Percentiles rank a stretch among this genome's conserved stretches.
These are phyloP conservation scores for Poeciliopsis infans DNA, from an alignment of 2,797 vertebrate genomes.

Conservation along the genomic window DNA sequence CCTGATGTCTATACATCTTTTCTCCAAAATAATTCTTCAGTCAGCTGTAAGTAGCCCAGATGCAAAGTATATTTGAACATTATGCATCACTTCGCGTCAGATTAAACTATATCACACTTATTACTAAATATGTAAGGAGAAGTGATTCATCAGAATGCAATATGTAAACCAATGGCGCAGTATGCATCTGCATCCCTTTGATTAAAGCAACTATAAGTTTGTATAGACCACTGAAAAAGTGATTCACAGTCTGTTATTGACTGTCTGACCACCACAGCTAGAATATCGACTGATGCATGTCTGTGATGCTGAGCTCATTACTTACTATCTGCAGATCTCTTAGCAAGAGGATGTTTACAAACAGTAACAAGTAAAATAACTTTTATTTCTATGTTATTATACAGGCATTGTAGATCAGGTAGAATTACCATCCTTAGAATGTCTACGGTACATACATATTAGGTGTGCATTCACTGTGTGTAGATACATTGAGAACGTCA, in stretches of 20 bases:
- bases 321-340: slow-evolving; percentile 15
- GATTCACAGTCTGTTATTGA: slow-evolving; percentile 70
- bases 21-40: neutral
- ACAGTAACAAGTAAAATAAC: slow-evolving; percentile 10
- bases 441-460: slow-evolving; percentile 36
- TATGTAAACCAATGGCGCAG: slow-evolving; percentile 32
- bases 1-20: slow-evolving; percentile 1
- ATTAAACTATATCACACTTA: slow-evolving; percentile 23
- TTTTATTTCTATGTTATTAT: slow-evolving; percentile 25
- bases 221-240: slow-evolving; percentile 67
- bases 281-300: slow-evolving; percentile 50
- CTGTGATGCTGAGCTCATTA: slow-evolving; percentile 35
- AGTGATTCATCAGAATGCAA: slow-evolving; percentile 56
- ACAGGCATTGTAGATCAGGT: slow-evolving; percentile 38
- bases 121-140: slow-evolving; percentile 29
- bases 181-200: slow-evolving; percentile 38
- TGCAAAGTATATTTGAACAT: neutral
- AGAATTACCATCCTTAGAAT: slow-evolving; percentile 19
- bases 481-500: slow-evolving; percentile 22
- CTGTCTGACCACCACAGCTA: slow-evolving; percentile 52
- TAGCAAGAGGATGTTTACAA: slow-evolving; percentile 7
- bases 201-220: slow-evolving; percentile 45
- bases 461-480: slow-evolving; percentile 31
- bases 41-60: neutral
- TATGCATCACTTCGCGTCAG: slow-evolving; percentile 2